Evolutionary conservation across 1,140 invertebrate species (phyloP), one percentile per base, ranked within the genome.

Genomic region (Cephus cinctus): DNA sequence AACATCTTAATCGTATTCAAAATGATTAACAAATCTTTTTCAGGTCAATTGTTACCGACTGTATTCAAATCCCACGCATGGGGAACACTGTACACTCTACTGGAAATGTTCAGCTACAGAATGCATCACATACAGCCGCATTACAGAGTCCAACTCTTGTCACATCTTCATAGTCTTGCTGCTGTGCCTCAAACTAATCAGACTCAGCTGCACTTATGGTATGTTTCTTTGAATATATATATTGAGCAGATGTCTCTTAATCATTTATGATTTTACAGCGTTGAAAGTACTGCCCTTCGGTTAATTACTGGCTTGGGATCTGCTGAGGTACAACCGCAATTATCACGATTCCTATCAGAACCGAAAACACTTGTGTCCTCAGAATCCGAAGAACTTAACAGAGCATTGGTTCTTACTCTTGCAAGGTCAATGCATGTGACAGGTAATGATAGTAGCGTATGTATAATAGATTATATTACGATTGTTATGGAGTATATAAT

Each of bases 41-140:
- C 67, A 92, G 88, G 83, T 69, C 92, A 96, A 74, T 74, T 96
- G 4, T 71, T 97, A 42, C 92, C 92, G 1, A 88, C 86, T 27
- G 94, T 95, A 14, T 94, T 94, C 55, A 94, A 94, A 68, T 89
- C 87, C 19, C 91, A 96, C 56, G 91, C 92, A 1, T 96, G 94
- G 92, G 92, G 91, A 20, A 96, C 94, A 39, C 78, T 98, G 4
- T 94, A 98, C 65, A 96, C 93, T 0, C 73, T 98, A 16, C 74
- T 98, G 52, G 95, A 98, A 73, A 97, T 98, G 93, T 97, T 97
- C 68, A 94, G 90, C 43, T 97, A 96, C 67, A 80, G 95, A 36
- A 87, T 98, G 75, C 94, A 97, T 72, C 95, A 98, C 71, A 95
- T 96, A 56, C 94, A 96, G 58, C 91, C 94, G 0, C 92, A 96